Evolutionary conservation across 2,797 vertebrate genomes (phyloP), one percentile per base, ranked within the genome.

Genomic region (Hypotaenidia okinawae): DNA sequence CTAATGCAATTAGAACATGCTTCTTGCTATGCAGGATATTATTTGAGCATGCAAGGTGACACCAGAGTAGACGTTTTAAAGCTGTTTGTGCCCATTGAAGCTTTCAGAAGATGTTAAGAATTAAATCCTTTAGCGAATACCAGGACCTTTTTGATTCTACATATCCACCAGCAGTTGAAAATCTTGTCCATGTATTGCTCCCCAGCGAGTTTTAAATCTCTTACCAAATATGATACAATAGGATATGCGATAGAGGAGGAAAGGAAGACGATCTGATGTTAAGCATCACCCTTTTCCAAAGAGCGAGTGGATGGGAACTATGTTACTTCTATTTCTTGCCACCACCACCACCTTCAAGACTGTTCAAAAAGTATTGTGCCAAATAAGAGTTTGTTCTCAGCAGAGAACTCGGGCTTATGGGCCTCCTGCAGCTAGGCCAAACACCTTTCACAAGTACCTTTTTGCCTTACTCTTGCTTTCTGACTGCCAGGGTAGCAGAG

Each of bases 341-440:
- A 0, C 25, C 24, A 3, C 13, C 3, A 47, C 4, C 8, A 2
- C 1, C 18, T 61, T 80, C 69, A 54, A 54, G 41, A 28, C 17
- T 37, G 25, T 85, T 91, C 32, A 54, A 25, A 78, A 76, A 55
- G 13, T 17, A 85, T 83, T 77, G 27, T 86, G 47, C 33, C 43
- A 64, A 11, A n/a, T 68, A 73, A 54, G 80, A 49, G 22, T 62
- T 92, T 58, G 24, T 82, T 92, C 51, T 89, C 28, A 11, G 12
- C 18, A 28, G 58, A 84, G 28, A 47, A 23, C 22, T 47, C 22
- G 11, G 47, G 47, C 23, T 84, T 19, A 59, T 75, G 70, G 7
- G 33, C 25, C 17, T 67, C 23, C 62, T 81, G 58, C 70, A 84
- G 81, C 51, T 45, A 64, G 63, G 75, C 28, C 33, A 54, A 90